Evolutionary conservation across 2,797 vertebrate genomes (phyloP).

Genomic region (Mormyrus hasselquistii): DNA sequence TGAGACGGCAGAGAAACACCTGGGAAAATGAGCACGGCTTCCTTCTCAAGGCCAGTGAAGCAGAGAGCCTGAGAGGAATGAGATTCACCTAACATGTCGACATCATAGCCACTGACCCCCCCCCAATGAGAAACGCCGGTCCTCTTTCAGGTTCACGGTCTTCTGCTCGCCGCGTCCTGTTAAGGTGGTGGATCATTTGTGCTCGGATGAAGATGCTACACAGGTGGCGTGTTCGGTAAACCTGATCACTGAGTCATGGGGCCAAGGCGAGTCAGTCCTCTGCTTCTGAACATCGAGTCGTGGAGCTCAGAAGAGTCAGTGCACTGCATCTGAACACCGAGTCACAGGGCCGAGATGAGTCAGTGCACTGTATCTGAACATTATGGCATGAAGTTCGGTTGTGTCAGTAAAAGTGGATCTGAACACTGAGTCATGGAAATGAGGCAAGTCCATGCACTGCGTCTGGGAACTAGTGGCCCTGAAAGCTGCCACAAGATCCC

Average conservation of each 20-base stretch:
- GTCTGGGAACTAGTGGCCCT: not conserved
- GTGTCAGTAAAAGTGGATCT: not conserved
- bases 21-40: not conserved
- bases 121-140: not conserved
- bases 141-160: not conserved
- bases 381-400: not conserved
- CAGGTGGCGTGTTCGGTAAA: not conserved
- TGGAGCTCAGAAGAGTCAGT: not conserved
- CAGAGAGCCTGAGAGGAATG: not conserved
- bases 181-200: not conserved
- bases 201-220: not conserved
- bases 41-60: not conserved
- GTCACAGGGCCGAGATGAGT: not conserved
- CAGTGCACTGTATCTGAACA: not conserved
- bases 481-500: not conserved
- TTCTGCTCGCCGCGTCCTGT: not conserved
- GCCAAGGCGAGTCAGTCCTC: not conserved
- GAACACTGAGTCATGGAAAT: not conserved
- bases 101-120: not conserved
- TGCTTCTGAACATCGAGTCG: not conserved
- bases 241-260: not conserved
- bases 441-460: not conserved
- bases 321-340: not conserved
- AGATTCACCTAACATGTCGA: not conserved
- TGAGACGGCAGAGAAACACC: not conserved